Conservation (phyloP, 2,888 invertebrate species). For the Leucoma salicis region DNA sequence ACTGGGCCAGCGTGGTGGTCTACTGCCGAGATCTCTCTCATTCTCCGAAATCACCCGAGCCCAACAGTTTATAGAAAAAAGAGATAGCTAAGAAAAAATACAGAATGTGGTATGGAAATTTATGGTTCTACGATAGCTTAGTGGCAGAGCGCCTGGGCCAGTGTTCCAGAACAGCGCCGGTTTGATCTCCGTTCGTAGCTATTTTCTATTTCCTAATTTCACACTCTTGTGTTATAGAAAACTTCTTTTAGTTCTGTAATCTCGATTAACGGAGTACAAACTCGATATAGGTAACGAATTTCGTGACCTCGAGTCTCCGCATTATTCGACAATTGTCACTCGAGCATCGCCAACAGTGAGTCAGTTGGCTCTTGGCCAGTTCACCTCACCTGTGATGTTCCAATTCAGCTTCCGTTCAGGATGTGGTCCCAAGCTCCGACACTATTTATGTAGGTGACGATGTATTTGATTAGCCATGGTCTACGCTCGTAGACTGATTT, state of each 20-base stretch:
- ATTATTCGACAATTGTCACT: slow-evolving; percentile 39
- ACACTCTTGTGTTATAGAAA: too few relatives aligned
- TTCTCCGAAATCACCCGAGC: too few relatives aligned
- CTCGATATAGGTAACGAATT: slow-evolving; percentile 31
- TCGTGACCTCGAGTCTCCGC: slow-evolving; percentile 31
- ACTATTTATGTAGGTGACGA: slow-evolving; percentile 63
- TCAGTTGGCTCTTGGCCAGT: slow-evolving; percentile 62
- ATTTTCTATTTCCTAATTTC: too few relatives aligned
- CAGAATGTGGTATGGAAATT: too few relatives aligned
- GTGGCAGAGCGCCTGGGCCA: too few relatives aligned
- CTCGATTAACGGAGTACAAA: slow-evolving; percentile 22
- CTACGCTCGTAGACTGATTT: slow-evolving; percentile 34
- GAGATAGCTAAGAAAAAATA: too few relatives aligned
- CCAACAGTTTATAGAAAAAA: too few relatives aligned
- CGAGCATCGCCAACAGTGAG: slow-evolving; percentile 41
- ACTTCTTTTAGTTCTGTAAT: slow-evolving; percentile 22
- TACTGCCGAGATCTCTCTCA: too few relatives aligned
- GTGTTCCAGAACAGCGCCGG: too few relatives aligned
- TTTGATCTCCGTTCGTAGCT: too few relatives aligned
- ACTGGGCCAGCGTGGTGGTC: too few relatives aligned
- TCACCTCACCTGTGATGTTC: slow-evolving; percentile 64
- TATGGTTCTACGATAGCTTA: too few relatives aligned
- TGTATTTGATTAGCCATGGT: slow-evolving; percentile 49
- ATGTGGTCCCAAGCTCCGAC: slow-evolving; percentile 46
- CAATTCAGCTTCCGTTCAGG: slow-evolving; percentile 65